Evolutionary conservation across 2,113 vertebrate species (phyloP).

Genomic region (Oreocharis arfaki): DNA sequence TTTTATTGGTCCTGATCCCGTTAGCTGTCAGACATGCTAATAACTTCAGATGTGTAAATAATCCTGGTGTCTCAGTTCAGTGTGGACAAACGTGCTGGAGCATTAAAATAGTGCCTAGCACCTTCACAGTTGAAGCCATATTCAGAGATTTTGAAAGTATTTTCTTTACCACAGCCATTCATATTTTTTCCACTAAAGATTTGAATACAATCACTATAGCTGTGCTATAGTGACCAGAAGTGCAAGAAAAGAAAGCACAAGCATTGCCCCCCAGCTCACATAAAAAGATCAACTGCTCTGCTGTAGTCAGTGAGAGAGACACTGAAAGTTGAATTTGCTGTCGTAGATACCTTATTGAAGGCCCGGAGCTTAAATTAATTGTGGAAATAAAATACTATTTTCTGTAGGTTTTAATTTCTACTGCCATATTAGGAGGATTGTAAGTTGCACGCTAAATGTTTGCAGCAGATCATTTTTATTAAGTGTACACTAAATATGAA

Average conservation of each 20-base stretch:
- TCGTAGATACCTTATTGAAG: background rate
- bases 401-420: constrained; percentile 4
- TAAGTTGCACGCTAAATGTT: background rate
- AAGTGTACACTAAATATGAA: background rate
- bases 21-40: background rate
- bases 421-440: background rate
- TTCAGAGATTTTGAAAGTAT: background rate
- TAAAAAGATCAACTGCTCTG: background rate
- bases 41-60: background rate
- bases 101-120: background rate
- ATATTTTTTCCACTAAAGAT: background rate
- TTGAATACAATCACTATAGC: background rate
- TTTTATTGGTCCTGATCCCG: background rate
- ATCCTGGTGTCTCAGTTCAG: background rate
- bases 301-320: background rate
- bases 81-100: background rate
- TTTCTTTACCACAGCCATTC: background rate
- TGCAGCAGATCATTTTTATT: constrained; percentile 36
- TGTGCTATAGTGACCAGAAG: background rate
- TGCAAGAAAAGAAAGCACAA: background rate
- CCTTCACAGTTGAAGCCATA: background rate
- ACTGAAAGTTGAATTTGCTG: background rate
- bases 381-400: background rate
- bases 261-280: background rate
- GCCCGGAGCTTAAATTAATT: background rate